Evolutionary conservation across 1,140 invertebrate species (phyloP), one percentile per base, ranked within the genome.

Genomic region (Aphelinus atriplicis): DNA sequence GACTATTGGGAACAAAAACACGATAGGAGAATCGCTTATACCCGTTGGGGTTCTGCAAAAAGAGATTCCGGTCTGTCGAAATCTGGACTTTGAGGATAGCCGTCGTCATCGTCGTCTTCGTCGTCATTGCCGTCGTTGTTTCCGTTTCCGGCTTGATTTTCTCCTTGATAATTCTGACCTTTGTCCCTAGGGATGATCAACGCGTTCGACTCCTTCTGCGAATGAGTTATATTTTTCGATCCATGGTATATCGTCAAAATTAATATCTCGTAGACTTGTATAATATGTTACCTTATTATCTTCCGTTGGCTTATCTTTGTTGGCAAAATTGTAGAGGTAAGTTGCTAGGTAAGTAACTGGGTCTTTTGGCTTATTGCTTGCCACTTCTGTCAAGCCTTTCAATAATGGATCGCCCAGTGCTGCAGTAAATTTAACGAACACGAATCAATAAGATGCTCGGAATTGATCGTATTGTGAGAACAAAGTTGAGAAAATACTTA

Each of bases 401-500:
- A 96, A 94, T 70, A 96, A 89, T 61, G 95, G 95, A 90, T 96
- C 94, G 60, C 94, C 95, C 46, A 96, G 89, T 78, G 94, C 95
- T 94, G 86, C 79, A 89, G 89, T 85, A 82, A 53, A 26, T 26
- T 26, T 26, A 26, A 26, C 26, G 26, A 26, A 63, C 5, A 26
- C n/a, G n/a, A 55, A 6, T 57, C n/a, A 58, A 48, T 47, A 53
- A 6, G 26, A 26, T 26, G 26, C 26, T 26, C 26, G 26, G 26
- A 26, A 26, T 26, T 26, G 26, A 26, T 26, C 26, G 26, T 26
- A 53, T 53, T 53, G 4, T 53, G 51, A 53, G 51, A 6, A 53
- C 9, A 53, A 53, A 6, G 51, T 53, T 9, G 51, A 53, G 9
- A 53, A 53, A 56, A 72, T 79, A 87, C 92, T 93, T 90, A 94